Evolutionary conservation across 2,888 invertebrate species (phyloP), one percentile per base, ranked within the genome.

Genomic region (Torymus texanus): DNA sequence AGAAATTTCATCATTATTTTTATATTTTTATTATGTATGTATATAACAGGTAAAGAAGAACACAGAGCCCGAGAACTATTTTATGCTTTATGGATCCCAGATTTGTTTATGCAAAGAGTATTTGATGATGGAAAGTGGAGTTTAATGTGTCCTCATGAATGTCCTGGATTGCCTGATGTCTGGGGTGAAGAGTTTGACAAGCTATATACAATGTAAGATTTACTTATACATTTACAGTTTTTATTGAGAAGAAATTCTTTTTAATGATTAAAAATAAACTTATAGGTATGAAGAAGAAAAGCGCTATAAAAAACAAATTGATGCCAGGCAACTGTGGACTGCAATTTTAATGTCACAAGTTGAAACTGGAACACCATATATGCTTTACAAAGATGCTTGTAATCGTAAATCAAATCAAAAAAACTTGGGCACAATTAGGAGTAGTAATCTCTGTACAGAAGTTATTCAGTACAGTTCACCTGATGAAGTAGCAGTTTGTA

Each of bases 331-430:
- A 79, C 90, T 99, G 58, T 99, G 98, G 98, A 95, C 95, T 87
- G 97, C 97, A 59, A 97, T 99, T 82, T 94, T 98, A 82, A 96
- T 97, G 88, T 94, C 98, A 0, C 98, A 98, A 91, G 96, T 98
- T 2, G 99, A 99, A 92, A 99, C 99, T 1, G 99, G 99, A 14
- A 97, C 97, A 3, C 99, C 99, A 0, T 99, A 97, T 90, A 98
- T 99, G 97, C 91, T 97, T 0, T 97, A 97, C 88, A 97, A 97
- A 91, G 99, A 99, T 91, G 94, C 97, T 3, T 98, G 99, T 88
- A 99, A 99, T 88, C 92, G 95, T 0, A 99, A 99, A 91, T 97
- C 97, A 80, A 99, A 99, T 90, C 99, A 99, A 87, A 95, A 99
- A 90, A 98, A 99, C 91, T 91, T 99, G 78, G 99, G 99, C 14